phyloP scores from a whole-genome alignment of 2,113 vertebrate genomes.

The Panurus biarmicus region DNA sequence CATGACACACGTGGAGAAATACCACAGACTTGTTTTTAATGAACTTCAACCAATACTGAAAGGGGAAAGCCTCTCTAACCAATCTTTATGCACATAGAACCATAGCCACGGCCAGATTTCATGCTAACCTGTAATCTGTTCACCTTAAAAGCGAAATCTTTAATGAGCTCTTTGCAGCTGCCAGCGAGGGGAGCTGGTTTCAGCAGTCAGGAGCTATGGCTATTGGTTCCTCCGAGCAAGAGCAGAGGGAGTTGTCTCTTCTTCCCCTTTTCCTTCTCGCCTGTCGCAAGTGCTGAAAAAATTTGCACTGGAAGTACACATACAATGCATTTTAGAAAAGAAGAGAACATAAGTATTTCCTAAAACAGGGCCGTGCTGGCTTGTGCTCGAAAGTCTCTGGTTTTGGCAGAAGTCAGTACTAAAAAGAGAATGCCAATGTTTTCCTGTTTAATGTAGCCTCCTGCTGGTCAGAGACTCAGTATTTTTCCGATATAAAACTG shows the following conservation, averaged over 20 bases:
- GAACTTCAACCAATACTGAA: conserved; percentile 62
- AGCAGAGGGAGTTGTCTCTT: not conserved
- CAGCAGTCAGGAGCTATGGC: conserved; percentile 34
- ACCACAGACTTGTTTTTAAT: conserved; percentile 58
- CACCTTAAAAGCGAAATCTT: conserved; percentile 46
- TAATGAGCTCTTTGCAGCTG: conserved; percentile 49
- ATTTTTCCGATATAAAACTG: conserved; percentile 26
- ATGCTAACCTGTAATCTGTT: conserved; percentile 62
- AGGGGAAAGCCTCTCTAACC: conserved; percentile 63
- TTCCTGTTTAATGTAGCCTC: conserved; percentile 58
- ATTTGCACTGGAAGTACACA: conserved; percentile 57
- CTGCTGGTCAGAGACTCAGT: conserved; percentile 65
- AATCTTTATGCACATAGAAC: conserved; percentile 42
- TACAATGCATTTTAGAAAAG: conserved; percentile 9
- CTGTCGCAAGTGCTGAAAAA: conserved; percentile 47
- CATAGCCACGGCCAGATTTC: conserved; percentile 65
- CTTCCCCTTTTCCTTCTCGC: not conserved
- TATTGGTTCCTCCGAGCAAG: conserved; percentile 52
- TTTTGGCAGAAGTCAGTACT: conserved; percentile 62
- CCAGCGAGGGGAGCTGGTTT: conserved; percentile 29
- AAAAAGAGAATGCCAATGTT: conserved; percentile 49
- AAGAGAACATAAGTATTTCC: conserved; percentile 20
- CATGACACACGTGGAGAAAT: conserved; percentile 82
- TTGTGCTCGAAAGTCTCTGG: conserved; percentile 59
- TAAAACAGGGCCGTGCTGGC: conserved; percentile 54